Conservation (phyloP, 2,113 vertebrate genomes). For the Mormyrus iriodes region DNA sequence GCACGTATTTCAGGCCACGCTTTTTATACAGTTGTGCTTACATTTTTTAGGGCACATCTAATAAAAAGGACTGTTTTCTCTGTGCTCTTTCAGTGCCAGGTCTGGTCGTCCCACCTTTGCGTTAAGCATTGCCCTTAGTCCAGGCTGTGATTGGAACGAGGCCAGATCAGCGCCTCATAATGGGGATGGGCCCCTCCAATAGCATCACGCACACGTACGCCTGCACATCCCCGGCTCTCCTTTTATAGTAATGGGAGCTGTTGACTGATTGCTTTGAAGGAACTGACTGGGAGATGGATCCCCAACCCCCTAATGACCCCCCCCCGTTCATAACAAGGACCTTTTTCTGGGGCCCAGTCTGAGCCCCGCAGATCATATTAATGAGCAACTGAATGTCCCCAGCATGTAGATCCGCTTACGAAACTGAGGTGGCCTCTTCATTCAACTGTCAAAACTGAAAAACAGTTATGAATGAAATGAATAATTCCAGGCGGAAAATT, state of each 20-base stretch:
- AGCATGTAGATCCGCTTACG: background rate
- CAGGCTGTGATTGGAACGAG: background rate
- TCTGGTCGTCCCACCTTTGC: background rate
- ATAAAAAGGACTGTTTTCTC: background rate
- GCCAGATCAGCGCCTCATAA: background rate
- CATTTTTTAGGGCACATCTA: background rate
- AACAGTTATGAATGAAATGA: background rate
- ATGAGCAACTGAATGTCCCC: background rate
- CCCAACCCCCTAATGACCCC: background rate
- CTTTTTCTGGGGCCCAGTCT: constrained; percentile 3
- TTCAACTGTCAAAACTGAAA: background rate
- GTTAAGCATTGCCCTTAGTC: background rate
- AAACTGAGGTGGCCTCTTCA: background rate
- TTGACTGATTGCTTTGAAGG: constrained; percentile 11
- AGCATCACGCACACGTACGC: background rate
- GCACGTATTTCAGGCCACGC: background rate
- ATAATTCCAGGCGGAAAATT: background rate
- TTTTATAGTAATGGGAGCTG: background rate
- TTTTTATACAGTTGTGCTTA: background rate
- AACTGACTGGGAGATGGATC: background rate
- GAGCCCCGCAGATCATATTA: constrained; percentile 3
- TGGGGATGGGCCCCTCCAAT: background rate
- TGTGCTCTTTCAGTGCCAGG: background rate
- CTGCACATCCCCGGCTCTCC: background rate
- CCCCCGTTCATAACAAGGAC: background rate